These are phyloP conservation scores for Griposia aprilina DNA, from an alignment of 2,888 invertebrate species.

Conservation along the genomic window DNA sequence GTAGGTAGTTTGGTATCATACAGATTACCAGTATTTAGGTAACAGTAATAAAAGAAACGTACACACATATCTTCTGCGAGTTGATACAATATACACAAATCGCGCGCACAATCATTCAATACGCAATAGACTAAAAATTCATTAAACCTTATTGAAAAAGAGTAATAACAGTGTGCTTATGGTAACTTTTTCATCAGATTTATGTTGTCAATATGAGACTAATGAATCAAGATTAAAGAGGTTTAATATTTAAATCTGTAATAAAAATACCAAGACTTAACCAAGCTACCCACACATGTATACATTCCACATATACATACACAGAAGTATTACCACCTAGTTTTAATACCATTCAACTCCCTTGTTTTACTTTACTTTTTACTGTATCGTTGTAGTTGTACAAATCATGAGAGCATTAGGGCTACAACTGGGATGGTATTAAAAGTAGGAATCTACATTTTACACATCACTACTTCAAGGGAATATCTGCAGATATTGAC, in stretches of 20 bases:
- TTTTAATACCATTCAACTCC: slow-evolving; percentile 27
- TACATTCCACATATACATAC: slow-evolving; percentile 50
- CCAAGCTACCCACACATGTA: slow-evolving; percentile 46
- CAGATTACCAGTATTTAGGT: too few species aligned
- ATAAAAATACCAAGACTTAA: not conserved
- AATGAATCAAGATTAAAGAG: too few species aligned
- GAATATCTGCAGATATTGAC: too few species aligned
- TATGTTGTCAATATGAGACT: too few species aligned
- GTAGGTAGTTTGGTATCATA: slow-evolving; percentile 13
- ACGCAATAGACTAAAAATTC: too few species aligned
- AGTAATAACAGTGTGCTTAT: too few species aligned
- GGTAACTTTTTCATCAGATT: too few species aligned
- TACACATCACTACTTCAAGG: too few species aligned
- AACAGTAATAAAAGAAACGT: too few species aligned
- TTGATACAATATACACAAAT: not conserved
- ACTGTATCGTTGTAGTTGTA: not conserved
- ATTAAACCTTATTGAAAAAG: too few species aligned
- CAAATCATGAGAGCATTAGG: not conserved
- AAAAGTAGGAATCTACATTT: slow-evolving; percentile 2
- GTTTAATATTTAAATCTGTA: not conserved
- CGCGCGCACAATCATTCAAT: not conserved
- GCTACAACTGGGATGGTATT: not conserved
- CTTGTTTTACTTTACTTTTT: not conserved
- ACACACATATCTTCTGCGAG: too few species aligned
- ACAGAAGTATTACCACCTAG: slow-evolving; percentile 8